A percentile compares a stretch with the other conserved stretches of the same genome.
phyloP scores from a whole-genome alignment of 2,888 invertebrate species.

The Mantis religiosa region DNA sequence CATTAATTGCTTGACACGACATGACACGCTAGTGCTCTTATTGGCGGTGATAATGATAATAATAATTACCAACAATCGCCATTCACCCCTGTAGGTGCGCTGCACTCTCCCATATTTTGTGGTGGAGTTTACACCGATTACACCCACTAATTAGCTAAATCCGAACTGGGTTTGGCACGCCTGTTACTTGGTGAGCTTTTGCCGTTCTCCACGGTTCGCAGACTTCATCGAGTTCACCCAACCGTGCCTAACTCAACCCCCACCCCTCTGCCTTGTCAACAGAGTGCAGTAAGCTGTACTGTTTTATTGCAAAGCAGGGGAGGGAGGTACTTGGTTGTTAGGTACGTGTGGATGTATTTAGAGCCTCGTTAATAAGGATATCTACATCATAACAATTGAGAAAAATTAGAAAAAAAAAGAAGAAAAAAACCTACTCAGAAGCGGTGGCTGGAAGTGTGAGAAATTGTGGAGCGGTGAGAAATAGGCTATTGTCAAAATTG shows the following conservation, averaged over 20 bases:
- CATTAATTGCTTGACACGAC: constrained; percentile 7
- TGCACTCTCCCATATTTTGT: constrained; percentile 1
- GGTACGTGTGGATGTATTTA: not conserved
- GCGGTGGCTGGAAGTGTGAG: not conserved
- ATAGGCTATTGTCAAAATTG: not conserved
- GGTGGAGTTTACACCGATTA: constrained; percentile 26
- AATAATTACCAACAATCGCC: not conserved
- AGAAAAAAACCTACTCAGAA: not conserved
- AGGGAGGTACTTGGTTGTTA: not conserved
- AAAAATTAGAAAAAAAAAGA: not conserved
- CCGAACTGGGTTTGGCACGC: not conserved
- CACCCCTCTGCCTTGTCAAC: not conserved
- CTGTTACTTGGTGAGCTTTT: not conserved
- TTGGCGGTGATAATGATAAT: not conserved
- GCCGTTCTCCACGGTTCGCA: not conserved
- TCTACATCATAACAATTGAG: not conserved
- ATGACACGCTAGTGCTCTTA: constrained; percentile 15
- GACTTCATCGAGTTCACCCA: not conserved
- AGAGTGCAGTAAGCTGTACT: not conserved
- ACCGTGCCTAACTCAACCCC: not conserved
- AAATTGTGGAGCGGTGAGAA: not conserved
- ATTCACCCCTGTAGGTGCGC: not conserved
- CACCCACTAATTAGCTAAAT: constrained; percentile 24
- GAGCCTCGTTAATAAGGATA: not conserved
- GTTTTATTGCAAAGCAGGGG: not conserved